Evolutionary conservation across 2,113 vertebrate genomes (phyloP), one percentile per base, ranked within the genome.

Genomic region (Myotis brandtii): DNA sequence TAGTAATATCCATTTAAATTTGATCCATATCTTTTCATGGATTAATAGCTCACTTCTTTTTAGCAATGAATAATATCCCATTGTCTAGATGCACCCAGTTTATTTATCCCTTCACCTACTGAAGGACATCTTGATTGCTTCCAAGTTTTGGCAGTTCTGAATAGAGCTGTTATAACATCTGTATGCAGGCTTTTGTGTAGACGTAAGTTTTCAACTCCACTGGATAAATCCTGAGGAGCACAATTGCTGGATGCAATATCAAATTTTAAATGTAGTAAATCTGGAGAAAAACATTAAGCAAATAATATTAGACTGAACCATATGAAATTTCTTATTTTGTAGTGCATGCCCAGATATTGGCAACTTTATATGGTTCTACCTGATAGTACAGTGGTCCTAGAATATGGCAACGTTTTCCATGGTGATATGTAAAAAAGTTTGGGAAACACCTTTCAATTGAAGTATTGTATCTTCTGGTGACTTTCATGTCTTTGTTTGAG

Each of bases 281-380:
- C 9, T 52, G 9, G 86, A 93, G 27, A 54, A 89, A 80, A 94
- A 72, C 9, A 6, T 73, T 30, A 18, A 77, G 4, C 77, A 50
- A 76, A 83, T 89, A 84, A 72, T n/a, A 69, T 69, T 85, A 67
- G 34, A 34, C 52, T 27, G 48, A 95, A 25, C 66, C 34, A 37
- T 77, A 23, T 50, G 40, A 69, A 62, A 89, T 85, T 70, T 95
- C 34, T 85, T 30, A n/a, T 94, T 88, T 94, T 92, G 13, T 69
- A 86, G 40, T 40, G 32, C 18, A n/a, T 27, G 8, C 16, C 46
- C 52, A 64, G 84, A 72, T 83, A 72, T 76, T 20, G 10, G 16
- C 56, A 54, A 88, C 18, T 96, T 50, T 86, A 64, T 13, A 30
- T 72, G 5, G 16, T 67, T 93, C 27, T 12, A 32, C 10, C 43